phyloP scores from a whole-genome alignment of 2,113 vertebrate genomes.

The Lampris incognitus region DNA sequence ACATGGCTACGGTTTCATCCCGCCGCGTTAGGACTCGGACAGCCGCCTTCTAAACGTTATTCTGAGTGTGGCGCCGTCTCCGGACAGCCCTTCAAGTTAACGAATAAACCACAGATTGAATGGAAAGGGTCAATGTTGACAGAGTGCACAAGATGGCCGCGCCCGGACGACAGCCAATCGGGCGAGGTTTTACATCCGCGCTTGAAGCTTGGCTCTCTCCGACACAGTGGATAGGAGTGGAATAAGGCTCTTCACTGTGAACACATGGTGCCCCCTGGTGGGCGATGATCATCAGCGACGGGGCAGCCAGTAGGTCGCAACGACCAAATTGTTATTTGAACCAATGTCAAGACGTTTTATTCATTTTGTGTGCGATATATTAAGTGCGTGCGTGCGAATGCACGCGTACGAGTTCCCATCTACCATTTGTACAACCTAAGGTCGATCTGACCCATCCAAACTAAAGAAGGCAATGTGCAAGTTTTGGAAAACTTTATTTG shows the following conservation, averaged over 20 bases:
- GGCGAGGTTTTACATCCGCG: constrained; percentile 74
- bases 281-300: background rate
- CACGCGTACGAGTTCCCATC: no score
- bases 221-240: constrained; percentile 53
- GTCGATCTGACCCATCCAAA: background rate
- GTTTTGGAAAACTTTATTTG: constrained; percentile 63
- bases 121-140: constrained; percentile 56
- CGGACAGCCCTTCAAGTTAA: background rate
- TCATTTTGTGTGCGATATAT: no score
- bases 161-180: constrained; percentile 77
- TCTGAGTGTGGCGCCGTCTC: background rate
- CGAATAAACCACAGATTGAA: constrained; percentile 17
- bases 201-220: constrained; percentile 56
- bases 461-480: background rate
- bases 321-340: no score
- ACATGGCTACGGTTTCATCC: constrained; percentile 17
- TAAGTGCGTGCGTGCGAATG: no score
- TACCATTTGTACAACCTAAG: no score
- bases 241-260: constrained; percentile 12
- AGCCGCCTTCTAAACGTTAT: background rate
- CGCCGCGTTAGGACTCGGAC: background rate
- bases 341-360: no score
- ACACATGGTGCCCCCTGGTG: constrained; percentile 67
- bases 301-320: no score
- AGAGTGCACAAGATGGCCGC: constrained; percentile 84